Conservation (phyloP, 2,113 vertebrate genomes). For the Paramormyrops kingsleyae region DNA sequence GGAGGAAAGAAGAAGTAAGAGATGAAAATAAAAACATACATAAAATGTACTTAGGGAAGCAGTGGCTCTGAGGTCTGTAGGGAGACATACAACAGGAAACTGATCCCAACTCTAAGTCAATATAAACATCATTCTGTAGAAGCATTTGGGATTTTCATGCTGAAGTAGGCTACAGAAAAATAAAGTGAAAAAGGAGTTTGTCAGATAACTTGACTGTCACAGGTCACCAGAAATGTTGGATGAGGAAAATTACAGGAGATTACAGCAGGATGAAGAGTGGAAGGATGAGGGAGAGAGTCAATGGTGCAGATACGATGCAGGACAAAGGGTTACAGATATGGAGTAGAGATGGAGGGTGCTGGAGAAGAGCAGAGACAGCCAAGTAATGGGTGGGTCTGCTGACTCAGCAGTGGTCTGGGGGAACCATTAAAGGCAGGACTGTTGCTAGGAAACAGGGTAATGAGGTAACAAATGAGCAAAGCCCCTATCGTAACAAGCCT, state of each 20-base stretch:
- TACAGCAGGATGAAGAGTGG: not conserved
- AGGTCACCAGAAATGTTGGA: not conserved
- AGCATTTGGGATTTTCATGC: not conserved
- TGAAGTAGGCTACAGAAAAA: not conserved
- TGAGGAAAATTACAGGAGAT: not conserved
- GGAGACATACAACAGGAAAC: not conserved
- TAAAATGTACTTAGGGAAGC: not conserved
- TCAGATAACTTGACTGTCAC: not conserved
- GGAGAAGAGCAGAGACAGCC: not conserved
- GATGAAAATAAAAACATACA: not conserved
- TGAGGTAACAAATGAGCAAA: slow-evolving; percentile 20
- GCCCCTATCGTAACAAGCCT: not conserved
- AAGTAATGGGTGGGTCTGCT: not conserved
- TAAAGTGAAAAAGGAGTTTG: not conserved
- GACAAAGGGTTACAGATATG: not conserved
- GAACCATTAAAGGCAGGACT: not conserved
- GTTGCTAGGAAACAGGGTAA: slow-evolving; percentile 21
- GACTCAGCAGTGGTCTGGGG: not conserved
- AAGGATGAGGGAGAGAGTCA: not conserved
- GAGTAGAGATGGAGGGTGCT: not conserved
- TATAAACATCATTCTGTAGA: not conserved
- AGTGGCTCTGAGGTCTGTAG: not conserved
- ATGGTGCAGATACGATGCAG: not conserved
- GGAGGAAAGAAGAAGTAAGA: not conserved
- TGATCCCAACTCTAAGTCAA: not conserved